A percentile compares a stretch with the other conserved stretches of the same genome.
These are phyloP conservation scores for Bettongia penicillata DNA, from an alignment of 2,113 vertebrate genomes.

Conservation along the genomic window DNA sequence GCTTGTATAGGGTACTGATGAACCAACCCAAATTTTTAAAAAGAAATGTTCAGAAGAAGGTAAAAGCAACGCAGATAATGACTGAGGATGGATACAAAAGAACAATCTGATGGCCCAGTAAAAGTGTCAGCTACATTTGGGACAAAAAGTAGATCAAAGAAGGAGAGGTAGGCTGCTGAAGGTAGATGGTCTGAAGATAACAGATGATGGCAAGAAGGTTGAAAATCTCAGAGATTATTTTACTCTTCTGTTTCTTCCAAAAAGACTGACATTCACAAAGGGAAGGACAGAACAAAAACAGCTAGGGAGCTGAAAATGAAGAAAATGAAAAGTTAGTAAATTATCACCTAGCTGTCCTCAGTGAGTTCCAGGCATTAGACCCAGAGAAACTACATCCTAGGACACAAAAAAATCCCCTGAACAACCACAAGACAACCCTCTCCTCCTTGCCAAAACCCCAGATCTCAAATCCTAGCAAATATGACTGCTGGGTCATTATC, in stretches of 20 bases:
- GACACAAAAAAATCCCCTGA: neutral
- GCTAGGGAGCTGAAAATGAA: neutral
- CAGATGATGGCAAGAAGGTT: neutral
- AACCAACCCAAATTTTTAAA: neutral
- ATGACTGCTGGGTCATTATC: neutral
- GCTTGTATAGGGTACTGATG: neutral
- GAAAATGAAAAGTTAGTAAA: neutral
- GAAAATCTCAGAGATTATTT: neutral
- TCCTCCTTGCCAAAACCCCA: no score
- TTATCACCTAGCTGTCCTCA: neutral
- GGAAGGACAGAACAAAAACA: neutral
- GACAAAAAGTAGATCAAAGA: neutral
- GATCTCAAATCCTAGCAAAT: neutral
- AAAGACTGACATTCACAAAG: neutral
- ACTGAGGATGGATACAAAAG: neutral
- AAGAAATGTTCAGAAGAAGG: neutral
- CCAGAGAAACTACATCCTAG: neutral
- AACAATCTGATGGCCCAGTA: neutral
- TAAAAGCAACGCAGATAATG: neutral
- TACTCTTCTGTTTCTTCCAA: neutral
- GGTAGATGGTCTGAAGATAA: neutral
- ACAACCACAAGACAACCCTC: no score
- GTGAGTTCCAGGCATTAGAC: neutral
- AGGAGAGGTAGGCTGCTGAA: neutral
- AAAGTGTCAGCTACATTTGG: neutral